phyloP scores from a whole-genome alignment of 2,113 vertebrate species.

The Scopus umbretta region DNA sequence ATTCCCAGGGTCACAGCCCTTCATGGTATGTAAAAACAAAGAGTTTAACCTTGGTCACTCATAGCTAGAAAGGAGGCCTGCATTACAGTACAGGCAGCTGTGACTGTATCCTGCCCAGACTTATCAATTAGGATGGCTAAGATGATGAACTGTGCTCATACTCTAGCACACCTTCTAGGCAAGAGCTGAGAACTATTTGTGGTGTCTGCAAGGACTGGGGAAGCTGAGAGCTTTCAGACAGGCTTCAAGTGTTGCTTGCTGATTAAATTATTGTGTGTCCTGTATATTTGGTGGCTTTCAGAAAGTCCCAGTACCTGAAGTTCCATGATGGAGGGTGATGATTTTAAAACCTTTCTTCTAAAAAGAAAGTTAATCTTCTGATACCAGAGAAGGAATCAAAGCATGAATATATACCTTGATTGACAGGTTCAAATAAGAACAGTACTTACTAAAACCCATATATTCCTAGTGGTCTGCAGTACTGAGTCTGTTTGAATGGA shows the following conservation, averaged over 20 bases:
- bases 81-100: background rate
- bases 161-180: background rate
- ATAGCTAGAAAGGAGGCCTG: background rate
- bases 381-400: background rate
- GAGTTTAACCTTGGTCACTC: background rate
- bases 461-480: background rate
- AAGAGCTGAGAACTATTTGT: background rate
- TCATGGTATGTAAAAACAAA: background rate
- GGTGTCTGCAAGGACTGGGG: background rate
- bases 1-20: background rate
- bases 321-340: background rate
- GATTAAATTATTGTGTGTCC: background rate
- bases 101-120: background rate
- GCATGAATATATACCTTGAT: fast-evolving
- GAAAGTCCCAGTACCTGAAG: background rate
- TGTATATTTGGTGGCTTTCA: background rate
- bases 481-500: background rate
- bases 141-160: background rate
- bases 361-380: background rate
- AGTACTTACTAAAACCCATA: background rate
- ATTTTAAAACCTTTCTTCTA: background rate
- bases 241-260: background rate
- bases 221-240: background rate
- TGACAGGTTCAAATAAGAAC: background rate
- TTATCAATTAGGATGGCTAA: background rate